Evolutionary conservation across 1,140 invertebrate genomes (phyloP).

Genomic region (Apis dorsata): DNA sequence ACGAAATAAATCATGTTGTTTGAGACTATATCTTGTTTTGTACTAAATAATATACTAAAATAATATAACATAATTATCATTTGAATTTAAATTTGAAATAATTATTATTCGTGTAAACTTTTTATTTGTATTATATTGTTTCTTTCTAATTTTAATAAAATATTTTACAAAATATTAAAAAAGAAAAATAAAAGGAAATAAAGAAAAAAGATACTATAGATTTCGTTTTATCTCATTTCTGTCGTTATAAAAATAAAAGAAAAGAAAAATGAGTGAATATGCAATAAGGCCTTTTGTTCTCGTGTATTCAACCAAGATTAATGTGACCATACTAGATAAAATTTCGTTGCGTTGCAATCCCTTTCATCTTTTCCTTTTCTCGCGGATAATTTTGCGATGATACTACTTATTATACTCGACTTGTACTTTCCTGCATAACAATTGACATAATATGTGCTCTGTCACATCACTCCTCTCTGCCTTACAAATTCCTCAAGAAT

Average conservation of each 20-base stretch:
- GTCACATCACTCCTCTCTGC: too few relatives aligned
- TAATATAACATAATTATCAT: not conserved
- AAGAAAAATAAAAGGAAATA: too few relatives aligned
- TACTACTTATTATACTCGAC: not conserved
- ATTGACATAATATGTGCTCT: not conserved
- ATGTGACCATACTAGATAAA: constrained; percentile 24
- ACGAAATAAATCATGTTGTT: not conserved
- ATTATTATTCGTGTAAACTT: not conserved
- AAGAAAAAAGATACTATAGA: not conserved
- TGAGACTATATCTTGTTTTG: not conserved
- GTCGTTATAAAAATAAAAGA: not conserved
- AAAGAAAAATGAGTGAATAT: constrained; percentile 30
- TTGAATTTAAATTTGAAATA: not conserved
- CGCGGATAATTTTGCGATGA: not conserved
- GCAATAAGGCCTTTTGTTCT: constrained; percentile 36
- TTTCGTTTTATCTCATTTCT: not conserved
- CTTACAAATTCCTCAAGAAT: not conserved
- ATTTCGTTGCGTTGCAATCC: constrained; percentile 18
- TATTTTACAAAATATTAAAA: too few relatives aligned
- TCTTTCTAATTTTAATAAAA: not conserved
- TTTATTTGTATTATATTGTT: not conserved
- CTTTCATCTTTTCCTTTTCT: constrained; percentile 9
- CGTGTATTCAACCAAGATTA: constrained; percentile 32
- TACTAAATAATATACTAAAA: not conserved
- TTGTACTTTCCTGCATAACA: not conserved